These are phyloP conservation scores for Alosa sapidissima DNA, from an alignment of 2,797 vertebrate genomes.

Conservation along the genomic window DNA sequence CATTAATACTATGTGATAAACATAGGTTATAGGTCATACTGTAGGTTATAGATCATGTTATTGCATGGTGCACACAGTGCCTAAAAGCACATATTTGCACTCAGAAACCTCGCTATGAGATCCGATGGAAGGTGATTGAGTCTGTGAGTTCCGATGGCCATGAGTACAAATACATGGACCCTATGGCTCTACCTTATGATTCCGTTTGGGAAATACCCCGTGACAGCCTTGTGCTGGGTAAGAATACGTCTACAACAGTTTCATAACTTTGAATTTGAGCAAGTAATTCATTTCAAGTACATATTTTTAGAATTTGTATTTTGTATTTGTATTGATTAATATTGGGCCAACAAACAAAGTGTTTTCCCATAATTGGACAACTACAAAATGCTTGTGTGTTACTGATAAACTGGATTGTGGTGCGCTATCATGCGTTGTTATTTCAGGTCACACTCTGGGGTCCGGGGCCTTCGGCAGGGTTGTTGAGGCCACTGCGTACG, in stretches of 20 bases:
- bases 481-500: conserved; percentile 89
- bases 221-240: conserved; percentile 90
- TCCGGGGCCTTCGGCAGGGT: conserved; percentile 95
- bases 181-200: conserved; percentile 90
- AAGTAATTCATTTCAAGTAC: too few species aligned
- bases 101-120: conserved; percentile 91
- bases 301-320: too few species aligned
- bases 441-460: conserved; percentile 86
- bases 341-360: too few species aligned
- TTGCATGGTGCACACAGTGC: not conserved
- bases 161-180: conserved; percentile 89
- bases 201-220: conserved; percentile 94
- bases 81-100: not conserved
- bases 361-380: not conserved
- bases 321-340: too few species aligned
- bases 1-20: not conserved
- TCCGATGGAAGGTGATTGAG: conserved; percentile 94
- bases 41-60: not conserved
- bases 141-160: conserved; percentile 78
- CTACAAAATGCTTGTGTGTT: not conserved
- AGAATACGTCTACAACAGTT: not conserved
- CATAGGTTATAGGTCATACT: not conserved
- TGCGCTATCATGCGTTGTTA: not conserved
- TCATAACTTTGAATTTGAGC: too few species aligned
- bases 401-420: not conserved